Evolutionary conservation across 1,140 invertebrate genomes (phyloP), one percentile per base, ranked within the genome.

Genomic region (Saccostrea echinata): DNA sequence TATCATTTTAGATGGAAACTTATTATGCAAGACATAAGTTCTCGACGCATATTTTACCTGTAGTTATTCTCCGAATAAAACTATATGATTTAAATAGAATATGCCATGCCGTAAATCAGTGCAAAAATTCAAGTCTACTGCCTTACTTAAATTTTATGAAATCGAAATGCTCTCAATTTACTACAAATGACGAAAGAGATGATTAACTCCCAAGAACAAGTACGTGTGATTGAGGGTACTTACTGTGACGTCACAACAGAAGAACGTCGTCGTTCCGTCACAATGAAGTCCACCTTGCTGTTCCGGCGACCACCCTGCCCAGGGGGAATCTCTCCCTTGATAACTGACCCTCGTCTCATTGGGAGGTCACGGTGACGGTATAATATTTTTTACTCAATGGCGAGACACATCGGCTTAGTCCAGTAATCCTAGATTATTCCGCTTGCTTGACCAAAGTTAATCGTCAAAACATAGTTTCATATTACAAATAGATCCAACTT

Each of bases 251-350:
- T 71, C 68, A 71, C 68, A 71, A 71, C 30, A 6, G 52, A 52
- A 33, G 81, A 83, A 12, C 43, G n/a, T 52, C 81, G 35, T 53
- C 81, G 35, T 33, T 53, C 52, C 18, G 35, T 53, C 52, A 53
- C 43, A 4, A 24, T 51, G 24, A 83, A 83, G 81, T 83, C 81
- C 81, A 83, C 81, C 24, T 83, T 83, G 35, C 81, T 83, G 43
- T 53, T 53, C 43, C 81, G 35, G 21, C 81, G 33, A 51, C 81
- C 81, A 13, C 81, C 81, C 52, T 52, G 81, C 21, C 43, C 52
- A 3, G 43, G 81, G 81, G 21, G 43, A 4, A 30, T 16, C n/a
- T 83, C 52, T 21, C 81, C 81, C 35, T 33, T 53, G n/a, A 53
- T 53, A 24, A 83, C 21, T 52, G 81, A 83, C 81, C 81, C 81